These are phyloP conservation scores for Prinia subflava DNA, from an alignment of 2,113 vertebrate genomes.

Conservation along the genomic window DNA sequence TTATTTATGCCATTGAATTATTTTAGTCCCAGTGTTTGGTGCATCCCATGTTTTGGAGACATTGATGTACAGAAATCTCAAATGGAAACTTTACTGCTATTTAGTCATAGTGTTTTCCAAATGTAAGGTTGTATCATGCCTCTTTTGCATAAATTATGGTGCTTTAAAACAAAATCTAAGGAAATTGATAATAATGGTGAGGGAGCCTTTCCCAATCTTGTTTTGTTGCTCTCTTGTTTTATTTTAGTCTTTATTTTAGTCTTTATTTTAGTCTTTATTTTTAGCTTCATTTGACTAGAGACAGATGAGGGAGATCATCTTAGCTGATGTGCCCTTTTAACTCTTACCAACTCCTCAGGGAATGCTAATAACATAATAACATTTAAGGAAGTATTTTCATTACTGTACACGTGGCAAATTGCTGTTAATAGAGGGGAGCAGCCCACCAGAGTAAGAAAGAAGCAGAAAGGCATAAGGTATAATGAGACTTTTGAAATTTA, in stretches of 20 bases:
- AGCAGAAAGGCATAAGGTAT: not conserved
- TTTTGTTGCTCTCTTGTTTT: not conserved
- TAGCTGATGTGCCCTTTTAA: not conserved
- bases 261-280: not conserved
- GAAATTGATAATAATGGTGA: not conserved
- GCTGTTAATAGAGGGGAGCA: not conserved
- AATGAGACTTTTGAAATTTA: not conserved
- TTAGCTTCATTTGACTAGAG: not conserved
- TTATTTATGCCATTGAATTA: not conserved
- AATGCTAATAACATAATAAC: not conserved
- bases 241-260: not conserved
- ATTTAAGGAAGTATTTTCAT: not conserved
- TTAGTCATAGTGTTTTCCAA: not conserved
- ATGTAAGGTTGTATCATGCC: not conserved
- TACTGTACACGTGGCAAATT: not conserved
- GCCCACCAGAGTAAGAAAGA: not conserved
- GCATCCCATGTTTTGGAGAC: not conserved
- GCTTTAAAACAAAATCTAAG: not conserved
- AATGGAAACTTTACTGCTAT: not conserved
- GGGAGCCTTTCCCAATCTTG: not conserved
- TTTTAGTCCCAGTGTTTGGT: not conserved
- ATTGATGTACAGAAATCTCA: not conserved
- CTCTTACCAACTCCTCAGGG: not conserved
- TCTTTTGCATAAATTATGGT: not conserved
- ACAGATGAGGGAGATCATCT: not conserved